Conservation (phyloP, 2,888 invertebrate genomes). For the Barypeithes pellucidus region DNA sequence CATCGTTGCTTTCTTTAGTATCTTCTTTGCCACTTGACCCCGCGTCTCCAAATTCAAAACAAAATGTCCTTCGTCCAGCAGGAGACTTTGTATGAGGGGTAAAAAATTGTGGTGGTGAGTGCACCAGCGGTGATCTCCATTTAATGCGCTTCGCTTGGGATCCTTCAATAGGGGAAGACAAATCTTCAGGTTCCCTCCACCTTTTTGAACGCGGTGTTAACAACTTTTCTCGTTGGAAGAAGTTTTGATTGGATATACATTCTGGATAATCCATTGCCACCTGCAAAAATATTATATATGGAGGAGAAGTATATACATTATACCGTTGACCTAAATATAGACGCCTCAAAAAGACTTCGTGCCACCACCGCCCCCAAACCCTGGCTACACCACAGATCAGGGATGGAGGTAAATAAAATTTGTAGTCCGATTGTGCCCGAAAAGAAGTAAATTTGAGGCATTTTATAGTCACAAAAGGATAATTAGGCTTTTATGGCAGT, state of each 20-base stretch:
- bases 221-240: not conserved
- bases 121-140: conserved; percentile 66
- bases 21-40: conserved; percentile 5
- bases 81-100: conserved; percentile 58
- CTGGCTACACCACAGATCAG: too few relatives aligned
- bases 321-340: too few relatives aligned
- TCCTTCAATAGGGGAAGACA: conserved; percentile 24
- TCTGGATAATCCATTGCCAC: conserved; percentile 26
- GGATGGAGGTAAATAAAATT: too few relatives aligned
- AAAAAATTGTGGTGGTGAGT: conserved; percentile 62
- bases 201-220: conserved; percentile 15
- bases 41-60: conserved; percentile 2
- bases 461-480: too few relatives aligned
- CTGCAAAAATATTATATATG: conserved; percentile 21
- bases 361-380: too few relatives aligned
- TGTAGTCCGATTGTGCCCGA: too few relatives aligned
- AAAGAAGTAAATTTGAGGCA: too few relatives aligned
- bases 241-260: not conserved
- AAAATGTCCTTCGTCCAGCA: too few relatives aligned
- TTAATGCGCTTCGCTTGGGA: conserved; percentile 58
- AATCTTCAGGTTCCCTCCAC: conserved; percentile 2
- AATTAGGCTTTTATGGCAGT: too few relatives aligned
- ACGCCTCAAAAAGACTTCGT: too few relatives aligned
- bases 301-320: too few relatives aligned
- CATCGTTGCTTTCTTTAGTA: conserved; percentile 12